phyloP scores from a whole-genome alignment of 2,113 vertebrate genomes.

The Pimephales promelas region DNA sequence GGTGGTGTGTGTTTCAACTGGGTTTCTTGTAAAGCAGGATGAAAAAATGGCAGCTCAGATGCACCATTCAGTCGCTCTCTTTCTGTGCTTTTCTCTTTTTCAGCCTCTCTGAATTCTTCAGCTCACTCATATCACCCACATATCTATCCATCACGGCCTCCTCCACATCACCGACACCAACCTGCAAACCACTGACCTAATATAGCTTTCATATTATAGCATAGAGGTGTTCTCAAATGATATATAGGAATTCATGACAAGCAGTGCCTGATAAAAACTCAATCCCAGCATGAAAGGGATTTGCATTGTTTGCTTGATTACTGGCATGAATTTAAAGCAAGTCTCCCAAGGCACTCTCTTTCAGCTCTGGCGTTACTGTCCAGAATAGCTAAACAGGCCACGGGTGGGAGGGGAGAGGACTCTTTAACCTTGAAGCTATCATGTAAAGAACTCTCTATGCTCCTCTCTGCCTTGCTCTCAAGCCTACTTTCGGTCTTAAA shows the following conservation, averaged over 20 bases:
- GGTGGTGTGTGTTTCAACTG: constrained; percentile 47
- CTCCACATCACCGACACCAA: constrained; percentile 51
- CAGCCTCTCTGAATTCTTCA: constrained; percentile 37
- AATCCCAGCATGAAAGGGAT: constrained; percentile 55
- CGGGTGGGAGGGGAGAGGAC: constrained; percentile 59
- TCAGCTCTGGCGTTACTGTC: constrained; percentile 53
- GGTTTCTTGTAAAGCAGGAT: constrained; percentile 40
- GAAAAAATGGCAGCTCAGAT: constrained; percentile 51
- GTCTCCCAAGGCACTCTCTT: constrained; percentile 43
- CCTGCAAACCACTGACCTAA: constrained; percentile 26
- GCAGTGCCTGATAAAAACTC: constrained; percentile 16
- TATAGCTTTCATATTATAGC: not conserved
- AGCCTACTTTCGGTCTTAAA: constrained; percentile 56
- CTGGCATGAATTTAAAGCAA: constrained; percentile 61
- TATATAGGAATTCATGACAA: constrained; percentile 63
- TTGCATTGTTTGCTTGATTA: constrained; percentile 67
- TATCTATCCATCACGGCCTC: constrained; percentile 48
- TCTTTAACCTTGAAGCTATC: constrained; percentile 74
- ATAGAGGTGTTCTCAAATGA: constrained; percentile 56
- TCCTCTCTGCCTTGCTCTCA: constrained; percentile 47
- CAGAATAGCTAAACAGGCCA: constrained; percentile 68
- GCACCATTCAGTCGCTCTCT: constrained; percentile 38
- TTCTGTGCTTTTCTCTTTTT: constrained; percentile 38
- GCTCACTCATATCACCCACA: constrained; percentile 50
- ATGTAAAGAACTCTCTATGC: constrained; percentile 58